Percentiles rank a stretch among this genome's conserved stretches.
These are phyloP conservation scores for Columba livia DNA, from an alignment of 2,113 vertebrate species.

Conservation along the genomic window DNA sequence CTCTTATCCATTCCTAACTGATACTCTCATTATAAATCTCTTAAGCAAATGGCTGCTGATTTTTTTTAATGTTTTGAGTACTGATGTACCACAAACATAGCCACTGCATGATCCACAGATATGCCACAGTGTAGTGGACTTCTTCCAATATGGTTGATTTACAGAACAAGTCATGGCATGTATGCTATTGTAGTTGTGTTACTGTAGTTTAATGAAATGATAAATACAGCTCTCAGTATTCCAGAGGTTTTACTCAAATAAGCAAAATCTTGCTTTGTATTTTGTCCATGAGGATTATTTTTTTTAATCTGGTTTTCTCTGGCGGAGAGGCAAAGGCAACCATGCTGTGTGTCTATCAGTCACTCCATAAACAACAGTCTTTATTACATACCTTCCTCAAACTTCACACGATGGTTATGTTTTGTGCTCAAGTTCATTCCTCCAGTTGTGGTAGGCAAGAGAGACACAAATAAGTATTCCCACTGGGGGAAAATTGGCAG, in stretches of 20 bases:
- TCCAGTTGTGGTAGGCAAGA: neutral
- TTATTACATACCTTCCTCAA: neutral
- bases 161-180: neutral
- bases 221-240: neutral
- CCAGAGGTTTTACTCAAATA: neutral
- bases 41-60: neutral
- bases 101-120: slow-evolving; percentile 39
- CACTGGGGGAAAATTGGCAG: neutral
- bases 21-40: neutral
- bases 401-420: neutral
- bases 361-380: neutral
- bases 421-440: neutral
- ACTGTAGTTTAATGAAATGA: slow-evolving; percentile 4
- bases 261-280: neutral
- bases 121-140: neutral
- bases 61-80: neutral
- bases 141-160: neutral
- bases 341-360: neutral
- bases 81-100: neutral
- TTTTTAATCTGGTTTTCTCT: neutral
- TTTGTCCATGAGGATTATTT: neutral
- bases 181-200: neutral
- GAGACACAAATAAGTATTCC: neutral
- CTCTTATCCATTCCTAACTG: neutral
- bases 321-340: neutral